Conservation (phyloP, 2,888 invertebrate genomes). For the Andricus curvator region DNA sequence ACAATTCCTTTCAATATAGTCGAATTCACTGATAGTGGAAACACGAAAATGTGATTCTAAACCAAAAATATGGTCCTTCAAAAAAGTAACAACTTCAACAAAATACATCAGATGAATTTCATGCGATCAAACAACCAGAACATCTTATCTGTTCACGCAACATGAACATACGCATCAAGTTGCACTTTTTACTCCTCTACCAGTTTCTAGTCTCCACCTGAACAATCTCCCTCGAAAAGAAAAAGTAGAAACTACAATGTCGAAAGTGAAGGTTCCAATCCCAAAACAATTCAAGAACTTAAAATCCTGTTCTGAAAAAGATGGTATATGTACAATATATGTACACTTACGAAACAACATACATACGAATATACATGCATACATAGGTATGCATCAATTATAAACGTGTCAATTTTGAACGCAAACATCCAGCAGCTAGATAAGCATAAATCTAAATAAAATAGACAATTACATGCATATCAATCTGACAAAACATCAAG, state of each 20-base stretch:
- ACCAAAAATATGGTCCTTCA: too few species aligned
- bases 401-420: not conserved
- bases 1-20: too few species aligned
- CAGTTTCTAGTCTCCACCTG: not conserved
- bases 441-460: not conserved
- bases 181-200: not conserved
- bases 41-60: too few species aligned
- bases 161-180: not conserved
- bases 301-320: not conserved
- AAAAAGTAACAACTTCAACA: not conserved
- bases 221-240: not conserved
- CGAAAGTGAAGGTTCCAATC: not conserved
- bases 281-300: not conserved
- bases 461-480: not conserved
- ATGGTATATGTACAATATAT: too few species aligned
- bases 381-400: not conserved
- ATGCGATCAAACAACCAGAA: not conserved
- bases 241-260: not conserved
- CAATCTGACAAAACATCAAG: not conserved
- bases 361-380: not conserved
- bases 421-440: not conserved
- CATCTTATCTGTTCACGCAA: not conserved
- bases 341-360: too few species aligned
- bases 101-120: not conserved
- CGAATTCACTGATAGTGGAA: too few species aligned